Conservation (phyloP, 37 sponge, comb jelly and placozoan species). For the Corticium candelabrum region DNA sequence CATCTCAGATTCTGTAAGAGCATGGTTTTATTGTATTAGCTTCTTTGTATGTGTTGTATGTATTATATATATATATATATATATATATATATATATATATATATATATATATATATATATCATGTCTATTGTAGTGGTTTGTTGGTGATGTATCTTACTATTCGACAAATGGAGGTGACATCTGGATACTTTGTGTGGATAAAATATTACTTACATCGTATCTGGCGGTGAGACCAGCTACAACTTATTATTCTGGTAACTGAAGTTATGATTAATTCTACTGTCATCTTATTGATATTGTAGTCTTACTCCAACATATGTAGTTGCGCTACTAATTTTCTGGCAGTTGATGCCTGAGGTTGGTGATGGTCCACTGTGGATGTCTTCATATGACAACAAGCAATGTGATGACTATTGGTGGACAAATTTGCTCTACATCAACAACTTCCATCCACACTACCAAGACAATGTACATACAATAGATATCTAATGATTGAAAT, state of each 20-base stretch:
- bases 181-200: not conserved
- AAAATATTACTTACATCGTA: not conserved
- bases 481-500: not conserved
- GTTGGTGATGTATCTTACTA: not conserved
- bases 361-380: not conserved
- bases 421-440: conserved; percentile 81
- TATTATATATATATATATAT: too few relatives aligned
- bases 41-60: too few relatives aligned
- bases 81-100: not conserved
- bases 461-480: not conserved
- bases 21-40: too few relatives aligned
- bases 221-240: not conserved
- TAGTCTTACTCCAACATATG: conserved; percentile 7
- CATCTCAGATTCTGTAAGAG: too few relatives aligned
- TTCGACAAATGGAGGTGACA: not conserved
- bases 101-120: not conserved
- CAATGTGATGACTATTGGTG: conserved; percentile 76
- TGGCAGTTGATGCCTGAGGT: not conserved
- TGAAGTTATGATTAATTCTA: not conserved
- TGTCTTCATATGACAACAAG: not conserved
- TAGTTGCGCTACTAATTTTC: not conserved
- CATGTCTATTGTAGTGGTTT: not conserved
- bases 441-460: conserved; percentile 64
- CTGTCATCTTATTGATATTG: not conserved
- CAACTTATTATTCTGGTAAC: not conserved